Conservation (phyloP, 1,140 invertebrate species). For the Drosophila tristis region DNA sequence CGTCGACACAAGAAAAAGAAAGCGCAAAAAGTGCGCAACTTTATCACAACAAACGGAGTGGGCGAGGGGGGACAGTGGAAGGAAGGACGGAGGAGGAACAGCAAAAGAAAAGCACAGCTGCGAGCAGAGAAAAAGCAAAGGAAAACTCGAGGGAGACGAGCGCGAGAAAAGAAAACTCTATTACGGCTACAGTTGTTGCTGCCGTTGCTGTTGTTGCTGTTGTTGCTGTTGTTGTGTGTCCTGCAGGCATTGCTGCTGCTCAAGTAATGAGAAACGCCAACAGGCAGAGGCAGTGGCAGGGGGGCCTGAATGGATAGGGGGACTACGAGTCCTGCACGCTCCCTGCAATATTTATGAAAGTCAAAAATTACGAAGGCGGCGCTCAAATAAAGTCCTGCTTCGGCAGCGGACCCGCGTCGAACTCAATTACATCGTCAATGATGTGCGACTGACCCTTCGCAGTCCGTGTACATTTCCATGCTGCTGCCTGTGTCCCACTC, state of each 20-base stretch:
- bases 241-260: conserved; percentile 40
- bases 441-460: conserved; percentile 24
- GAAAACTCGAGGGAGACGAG: conserved; percentile 51
- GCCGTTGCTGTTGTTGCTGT: conserved; percentile 3
- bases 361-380: conserved; percentile 55
- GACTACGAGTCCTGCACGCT: conserved; percentile 33
- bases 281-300: conserved; percentile 13
- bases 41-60: conserved; percentile 51
- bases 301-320: neutral
- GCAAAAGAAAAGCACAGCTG: conserved; percentile 45
- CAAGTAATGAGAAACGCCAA: conserved; percentile 61
- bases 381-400: conserved; percentile 43
- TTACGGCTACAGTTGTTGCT: conserved; percentile 51
- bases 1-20: conserved; percentile 16
- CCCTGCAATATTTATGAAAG: conserved; percentile 60
- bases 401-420: conserved; percentile 29
- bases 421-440: conserved; percentile 55
- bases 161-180: conserved; percentile 63
- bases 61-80: conserved; percentile 2
- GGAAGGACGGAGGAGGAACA: neutral
- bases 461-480: conserved; percentile 36
- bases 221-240: conserved; percentile 20
- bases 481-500: neutral
- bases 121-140: conserved; percentile 26
- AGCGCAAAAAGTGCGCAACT: conserved; percentile 47